Conservation (phyloP, 2,888 invertebrate species). For the Macropis europaea region DNA sequence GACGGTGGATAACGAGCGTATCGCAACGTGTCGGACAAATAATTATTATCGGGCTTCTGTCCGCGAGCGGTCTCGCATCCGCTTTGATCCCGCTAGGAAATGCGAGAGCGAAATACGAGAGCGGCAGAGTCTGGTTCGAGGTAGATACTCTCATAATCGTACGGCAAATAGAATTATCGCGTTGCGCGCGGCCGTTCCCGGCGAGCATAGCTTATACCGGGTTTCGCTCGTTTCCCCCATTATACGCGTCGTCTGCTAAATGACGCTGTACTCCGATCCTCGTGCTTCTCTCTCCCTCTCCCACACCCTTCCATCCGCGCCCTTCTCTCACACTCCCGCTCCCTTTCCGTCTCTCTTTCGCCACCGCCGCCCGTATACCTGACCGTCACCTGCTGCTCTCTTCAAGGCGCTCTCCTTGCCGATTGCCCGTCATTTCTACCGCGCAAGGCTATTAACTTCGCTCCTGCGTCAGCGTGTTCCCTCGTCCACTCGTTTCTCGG, state of each 20-base stretch:
- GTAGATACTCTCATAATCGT: conserved; percentile 79
- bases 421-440: conserved; percentile 13
- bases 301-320: neutral
- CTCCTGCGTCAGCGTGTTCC: neutral
- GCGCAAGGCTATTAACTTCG: conserved; percentile 1
- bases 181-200: conserved; percentile 65
- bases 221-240: conserved; percentile 67
- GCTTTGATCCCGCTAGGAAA: conserved; percentile 72
- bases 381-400: conserved; percentile 40
- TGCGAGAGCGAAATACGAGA: conserved; percentile 69
- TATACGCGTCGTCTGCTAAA: conserved; percentile 65
- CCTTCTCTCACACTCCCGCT: conserved; percentile 9
- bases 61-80: conserved; percentile 66
- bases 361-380: neutral
- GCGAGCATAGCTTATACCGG: conserved; percentile 61
- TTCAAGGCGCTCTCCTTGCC: conserved; percentile 15
- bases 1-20: conserved; percentile 64
- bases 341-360: neutral
- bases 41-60: conserved; percentile 75
- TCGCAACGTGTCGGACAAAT: conserved; percentile 72
- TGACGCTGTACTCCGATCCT: conserved; percentile 60
- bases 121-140: conserved; percentile 72
- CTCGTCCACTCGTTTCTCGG: too few species aligned
- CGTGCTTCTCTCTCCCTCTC: conserved; percentile 10
- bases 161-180: conserved; percentile 78